Conservation (phyloP, 2,888 invertebrate genomes). For the Phorcus lineatus region DNA sequence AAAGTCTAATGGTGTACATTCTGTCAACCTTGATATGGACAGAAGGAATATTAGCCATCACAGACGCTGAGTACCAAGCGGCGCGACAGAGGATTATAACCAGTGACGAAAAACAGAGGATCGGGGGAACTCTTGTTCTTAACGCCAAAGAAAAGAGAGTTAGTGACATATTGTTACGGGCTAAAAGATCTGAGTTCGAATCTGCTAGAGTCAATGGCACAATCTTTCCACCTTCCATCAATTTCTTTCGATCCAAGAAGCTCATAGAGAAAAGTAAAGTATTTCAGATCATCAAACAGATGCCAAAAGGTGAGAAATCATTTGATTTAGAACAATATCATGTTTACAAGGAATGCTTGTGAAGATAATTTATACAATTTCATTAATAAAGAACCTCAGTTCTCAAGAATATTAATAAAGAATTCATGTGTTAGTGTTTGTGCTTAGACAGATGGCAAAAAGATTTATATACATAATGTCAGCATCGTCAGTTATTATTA, state of each 20-base stretch:
- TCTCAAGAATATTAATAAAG: too few species aligned
- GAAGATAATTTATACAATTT: too few species aligned
- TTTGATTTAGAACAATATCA: too few species aligned
- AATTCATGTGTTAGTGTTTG: too few species aligned
- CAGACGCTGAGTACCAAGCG: not conserved
- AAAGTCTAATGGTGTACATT: too few species aligned
- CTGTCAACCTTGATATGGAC: too few species aligned
- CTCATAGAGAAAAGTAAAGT: constrained; percentile 53
- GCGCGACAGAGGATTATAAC: constrained; percentile 33
- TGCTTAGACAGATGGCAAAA: too few species aligned
- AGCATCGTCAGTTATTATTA: too few species aligned
- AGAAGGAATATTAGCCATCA: not conserved
- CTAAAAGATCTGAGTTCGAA: constrained; percentile 36
- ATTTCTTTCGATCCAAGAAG: constrained; percentile 49
- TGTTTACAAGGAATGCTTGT: too few species aligned
- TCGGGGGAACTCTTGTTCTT: constrained; percentile 52
- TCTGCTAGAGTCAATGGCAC: constrained; percentile 30
- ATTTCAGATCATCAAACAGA: constrained; percentile 55
- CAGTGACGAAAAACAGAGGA: constrained; percentile 40
- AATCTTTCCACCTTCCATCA: constrained; percentile 44
- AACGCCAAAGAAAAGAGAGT: constrained; percentile 48
- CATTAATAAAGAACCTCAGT: too few species aligned
- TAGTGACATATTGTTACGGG: constrained; percentile 46
- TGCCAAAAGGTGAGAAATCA: constrained; percentile 62
- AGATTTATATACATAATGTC: too few species aligned